phyloP scores from a whole-genome alignment of 2,888 invertebrate genomes.

The Tuberolachnus salignus region DNA sequence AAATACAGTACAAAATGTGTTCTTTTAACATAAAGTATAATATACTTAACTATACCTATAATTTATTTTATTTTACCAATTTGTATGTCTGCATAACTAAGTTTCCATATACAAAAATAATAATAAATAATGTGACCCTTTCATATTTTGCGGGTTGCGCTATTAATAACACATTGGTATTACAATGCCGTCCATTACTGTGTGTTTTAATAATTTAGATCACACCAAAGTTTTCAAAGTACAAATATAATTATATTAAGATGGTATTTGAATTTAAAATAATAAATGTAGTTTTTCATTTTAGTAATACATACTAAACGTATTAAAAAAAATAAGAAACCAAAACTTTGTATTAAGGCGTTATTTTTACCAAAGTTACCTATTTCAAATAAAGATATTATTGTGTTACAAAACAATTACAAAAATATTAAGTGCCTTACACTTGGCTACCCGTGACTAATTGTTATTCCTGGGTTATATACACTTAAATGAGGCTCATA shows the following conservation, averaged over 20 bases:
- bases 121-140: background rate
- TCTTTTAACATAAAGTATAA: constrained; percentile 14
- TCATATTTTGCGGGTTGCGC: background rate
- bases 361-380: constrained; percentile 50
- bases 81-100: constrained; percentile 35
- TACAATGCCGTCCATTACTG: constrained; percentile 37
- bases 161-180: constrained; percentile 31
- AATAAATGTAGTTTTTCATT: constrained; percentile 20
- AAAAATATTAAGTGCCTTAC: constrained; percentile 41
- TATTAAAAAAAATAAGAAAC: constrained; percentile 16
- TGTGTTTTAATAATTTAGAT: constrained; percentile 37
- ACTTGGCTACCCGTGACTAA: constrained; percentile 30
- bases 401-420: constrained; percentile 14
- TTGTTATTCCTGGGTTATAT: background rate
- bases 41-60: background rate
- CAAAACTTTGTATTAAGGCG: constrained; percentile 21
- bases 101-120: constrained; percentile 4
- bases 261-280: constrained; percentile 6
- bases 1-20: constrained; percentile 51
- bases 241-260: constrained; percentile 32
- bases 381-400: constrained; percentile 15
- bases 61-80: constrained; percentile 42
- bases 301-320: constrained; percentile 8
- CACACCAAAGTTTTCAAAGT: constrained; percentile 44
- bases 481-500: constrained; percentile 9